Base-by-base conservation (phyloP, 2,888 invertebrate genomes). In the Alcis repandata region DNA sequence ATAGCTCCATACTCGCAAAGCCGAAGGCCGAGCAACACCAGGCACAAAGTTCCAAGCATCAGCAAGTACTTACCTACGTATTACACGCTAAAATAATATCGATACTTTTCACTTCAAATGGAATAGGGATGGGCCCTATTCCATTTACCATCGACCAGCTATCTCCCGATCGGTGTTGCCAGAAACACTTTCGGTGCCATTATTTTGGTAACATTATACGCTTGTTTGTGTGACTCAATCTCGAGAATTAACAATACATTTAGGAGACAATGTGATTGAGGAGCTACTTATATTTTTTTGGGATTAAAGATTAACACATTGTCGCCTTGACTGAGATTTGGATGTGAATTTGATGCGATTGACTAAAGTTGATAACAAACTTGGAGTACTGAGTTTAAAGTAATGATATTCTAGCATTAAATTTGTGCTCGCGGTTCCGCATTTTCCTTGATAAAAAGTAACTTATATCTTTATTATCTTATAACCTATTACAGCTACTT, bases 141-240 rank as follows among this genome's bases (percentile, higher is more conserved):
- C 20, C 9, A 52, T 49, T 41, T 58, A 53, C 63, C 67, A 58
- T 41, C 62, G 63, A 59, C 51, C 38, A 41, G 56, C 63, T 70
- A 73, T 73, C 73, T 69, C 67, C 20, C 53, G 54, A 87, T 86
- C 85, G 78, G 87, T 83, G 87, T 86, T 78, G 75, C 80, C 64
- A 79, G 78, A 80, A 84, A 86, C 87, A 85, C 87, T 86, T 84
- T 80, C 71, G 75, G 78, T 69, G 83, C 77, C 79, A 85, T 83
- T 86, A 84, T 86, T 84, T 79, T 76, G 73, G 84, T 81, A 86
- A 85, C 78, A 79, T 80, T 76, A 83, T 71, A 80, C 76, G 70
- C 56, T 60, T 79, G 82, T 83, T 82, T 82, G 78, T 58, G 45
- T n/a, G 60, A 63, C 62, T 57, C 48, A 57, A 68, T 43, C 56